Evolutionary conservation across 2,888 invertebrate genomes (phyloP).

Genomic region (Colostygia pectinataria): DNA sequence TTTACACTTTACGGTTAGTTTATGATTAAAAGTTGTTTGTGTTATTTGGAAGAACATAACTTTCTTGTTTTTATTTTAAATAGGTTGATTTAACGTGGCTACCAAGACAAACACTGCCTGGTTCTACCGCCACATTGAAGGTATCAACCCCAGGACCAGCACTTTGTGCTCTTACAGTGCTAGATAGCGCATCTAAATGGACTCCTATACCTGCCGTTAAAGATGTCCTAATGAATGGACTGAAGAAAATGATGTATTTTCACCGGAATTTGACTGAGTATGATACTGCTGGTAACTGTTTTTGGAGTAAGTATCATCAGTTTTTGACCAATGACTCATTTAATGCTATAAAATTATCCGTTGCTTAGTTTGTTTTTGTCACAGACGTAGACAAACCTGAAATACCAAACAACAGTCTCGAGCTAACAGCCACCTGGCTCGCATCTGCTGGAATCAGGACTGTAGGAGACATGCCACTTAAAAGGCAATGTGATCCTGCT

Average conservation of each 20-base stretch:
- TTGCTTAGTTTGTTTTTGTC: not conserved
- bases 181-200: slow-evolving; percentile 61
- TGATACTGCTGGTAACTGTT: slow-evolving; percentile 66
- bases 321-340: no score
- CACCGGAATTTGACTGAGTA: slow-evolving; percentile 68
- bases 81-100: slow-evolving; percentile 68
- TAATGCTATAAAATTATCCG: no score
- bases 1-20: not conserved
- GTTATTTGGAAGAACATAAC: no score
- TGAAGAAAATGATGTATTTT: slow-evolving; percentile 55
- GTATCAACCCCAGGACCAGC: slow-evolving; percentile 63
- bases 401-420: slow-evolving; percentile 43
- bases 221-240: slow-evolving; percentile 47
- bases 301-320: slow-evolving; percentile 55
- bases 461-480: slow-evolving; percentile 36
- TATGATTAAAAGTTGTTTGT: not conserved
- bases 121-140: slow-evolving; percentile 51
- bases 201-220: slow-evolving; percentile 43
- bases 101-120: slow-evolving; percentile 59
- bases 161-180: slow-evolving; percentile 63
- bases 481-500: slow-evolving; percentile 43
- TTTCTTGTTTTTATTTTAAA: not conserved
- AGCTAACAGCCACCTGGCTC: slow-evolving; percentile 54
- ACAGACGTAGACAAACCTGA: slow-evolving; percentile 51
- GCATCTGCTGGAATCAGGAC: slow-evolving; percentile 58